Base-by-base conservation (phyloP, 2,797 vertebrate genomes). In the Dromococcyx pavoninus region DNA sequence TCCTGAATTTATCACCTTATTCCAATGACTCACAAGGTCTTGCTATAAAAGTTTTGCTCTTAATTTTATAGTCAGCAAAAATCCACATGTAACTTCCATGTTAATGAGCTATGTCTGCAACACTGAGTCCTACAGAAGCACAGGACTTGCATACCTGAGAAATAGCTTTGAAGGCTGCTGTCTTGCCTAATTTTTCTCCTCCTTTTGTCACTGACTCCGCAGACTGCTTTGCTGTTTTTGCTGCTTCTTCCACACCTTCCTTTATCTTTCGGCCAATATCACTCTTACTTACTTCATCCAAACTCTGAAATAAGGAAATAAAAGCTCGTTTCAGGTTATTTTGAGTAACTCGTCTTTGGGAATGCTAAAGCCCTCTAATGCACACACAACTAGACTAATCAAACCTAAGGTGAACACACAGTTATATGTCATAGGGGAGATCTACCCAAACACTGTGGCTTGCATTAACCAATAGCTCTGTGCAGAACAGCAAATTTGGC, bases 191-290 rank as follows among this genome's bases (percentile, higher is more conserved):
- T 72, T 97, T 99, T 97, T 99, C 99, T 35, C 99, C 99, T 4
- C 99, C 97, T 96, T 98, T 99, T 76, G 98, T 98, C 84, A 99
- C 98, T 0, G 97, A 97, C 92, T 99, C 99, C 0, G 99, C 99
- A 0, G 99, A 99, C 10, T 98, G 99, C 83, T 99, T 99, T 4
- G 99, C 99, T 0, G 99, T 98, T 97, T 99, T 99, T 43, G 99
- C 98, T 0, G 99, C 99, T 94, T 98, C 99, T 54, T 99, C 99
- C 97, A 99, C 97, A 0, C 99, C 99, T 62, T 99, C 99, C 90
- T 98, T 99, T 85, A 99, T 98, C 97, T 99, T 99, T 90, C 99
- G 98, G 16, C 99, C 99, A 25, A 99, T 95, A 48, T 99, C 99
- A 1, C 98, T 98, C 62, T 97, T 99, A 71, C 98, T 98, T 54